Conservation (phyloP, 2,888 invertebrate genomes). For the Andrena hattorfiana region DNA sequence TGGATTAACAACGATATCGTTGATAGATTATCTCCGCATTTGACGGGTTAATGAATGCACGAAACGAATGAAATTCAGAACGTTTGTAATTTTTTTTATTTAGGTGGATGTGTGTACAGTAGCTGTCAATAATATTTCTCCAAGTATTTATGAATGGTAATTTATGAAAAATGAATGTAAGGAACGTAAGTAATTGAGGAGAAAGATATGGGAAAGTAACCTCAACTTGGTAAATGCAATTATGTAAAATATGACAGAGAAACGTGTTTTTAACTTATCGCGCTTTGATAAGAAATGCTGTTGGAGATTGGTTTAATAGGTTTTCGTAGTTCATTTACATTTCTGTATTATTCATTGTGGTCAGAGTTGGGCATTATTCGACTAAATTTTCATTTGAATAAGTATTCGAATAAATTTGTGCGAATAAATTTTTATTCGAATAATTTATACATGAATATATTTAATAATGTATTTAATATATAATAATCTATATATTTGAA, state of each 20-base stretch:
- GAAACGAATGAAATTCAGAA: background rate
- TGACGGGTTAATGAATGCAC: background rate
- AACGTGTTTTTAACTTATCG: background rate
- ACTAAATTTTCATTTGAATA: too few relatives aligned
- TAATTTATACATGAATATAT: too few relatives aligned
- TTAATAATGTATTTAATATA: too few relatives aligned
- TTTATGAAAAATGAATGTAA: background rate
- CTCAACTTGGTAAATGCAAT: background rate
- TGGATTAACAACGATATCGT: background rate
- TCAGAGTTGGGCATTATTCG: too few relatives aligned
- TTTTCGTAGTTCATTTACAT: background rate
- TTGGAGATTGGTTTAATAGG: background rate
- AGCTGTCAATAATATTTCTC: background rate
- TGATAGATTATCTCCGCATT: background rate
- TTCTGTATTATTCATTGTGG: background rate
- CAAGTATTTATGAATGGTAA: background rate
- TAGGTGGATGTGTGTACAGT: background rate
- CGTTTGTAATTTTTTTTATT: background rate
- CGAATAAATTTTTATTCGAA: too few relatives aligned
- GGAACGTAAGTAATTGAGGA: too few relatives aligned
- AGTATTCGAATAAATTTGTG: too few relatives aligned
- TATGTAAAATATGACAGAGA: background rate
- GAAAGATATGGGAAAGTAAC: too few relatives aligned
- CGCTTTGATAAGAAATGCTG: background rate
- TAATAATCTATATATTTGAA: too few relatives aligned